Evolutionary conservation across 2,797 vertebrate genomes (phyloP), one percentile per base, ranked within the genome.

Genomic region (Chrosomus eos): DNA sequence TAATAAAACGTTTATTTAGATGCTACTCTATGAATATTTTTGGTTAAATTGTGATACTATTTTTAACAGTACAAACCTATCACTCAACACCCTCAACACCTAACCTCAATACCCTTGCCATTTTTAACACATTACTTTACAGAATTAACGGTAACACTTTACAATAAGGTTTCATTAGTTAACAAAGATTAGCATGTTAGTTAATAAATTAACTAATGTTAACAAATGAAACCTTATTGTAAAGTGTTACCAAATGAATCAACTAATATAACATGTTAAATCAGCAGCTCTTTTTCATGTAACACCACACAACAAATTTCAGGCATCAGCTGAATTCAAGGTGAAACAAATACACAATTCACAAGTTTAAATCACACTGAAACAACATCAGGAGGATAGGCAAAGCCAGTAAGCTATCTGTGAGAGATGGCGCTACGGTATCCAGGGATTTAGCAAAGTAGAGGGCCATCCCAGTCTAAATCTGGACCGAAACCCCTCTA

Each of bases 401-500:
- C 14, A 23, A 84, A 80, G 26, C 60, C 64, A 28, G 40, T 77
- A 81, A 75, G 71, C 64, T 62, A 45, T 77, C 71, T 64, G 62
- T 48, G 79, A 74, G n/a, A 43, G 66, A 40, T 28, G 13, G 10
- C 4, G 19, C 71, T 81, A 64, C 28, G 26, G 55, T 81, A 58
- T 79, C 62, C 19, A 9, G 33, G 76, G 82, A 74, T 76, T 74
- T 80, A 28, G 84, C 55, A 58, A 83, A 82, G 82, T 70, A 74
- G 75, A 88, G 26, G 80, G 78, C 84, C 82, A 82, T 84, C 78
- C 83, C 38, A 8, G 68, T 73, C 60, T 87, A 85, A 86, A 36
- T 33, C 74, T 83, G 67, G 43, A 81, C 68, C n/a, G 43, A 70
- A 87, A 79, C 71, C 76, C 19, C 76, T n/a, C 45, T 10, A 84